phyloP scores from a whole-genome alignment of 2,113 vertebrate species.

The Lota lota region DNA sequence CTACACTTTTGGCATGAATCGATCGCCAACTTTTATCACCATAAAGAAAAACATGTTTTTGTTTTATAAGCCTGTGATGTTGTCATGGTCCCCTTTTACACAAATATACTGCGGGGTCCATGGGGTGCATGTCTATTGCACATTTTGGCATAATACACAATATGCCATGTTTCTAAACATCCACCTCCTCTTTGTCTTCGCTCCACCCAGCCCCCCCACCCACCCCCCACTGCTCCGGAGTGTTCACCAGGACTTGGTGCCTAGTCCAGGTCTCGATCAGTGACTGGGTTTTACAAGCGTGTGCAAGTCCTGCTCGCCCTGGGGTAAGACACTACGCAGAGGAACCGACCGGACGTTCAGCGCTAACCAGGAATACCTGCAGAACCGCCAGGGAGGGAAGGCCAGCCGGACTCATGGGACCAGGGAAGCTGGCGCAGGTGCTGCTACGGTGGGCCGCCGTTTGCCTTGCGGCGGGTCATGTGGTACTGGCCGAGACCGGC shows the following conservation, averaged over 20 bases:
- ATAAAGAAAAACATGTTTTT: no score
- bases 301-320: constrained; percentile 26
- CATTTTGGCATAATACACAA: neutral
- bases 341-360: constrained; percentile 26
- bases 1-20: no score
- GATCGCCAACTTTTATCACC: no score
- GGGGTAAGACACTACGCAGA: constrained; percentile 33
- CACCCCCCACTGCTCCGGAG: constrained; percentile 41
- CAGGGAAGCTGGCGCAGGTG: constrained; percentile 71
- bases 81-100: no score
- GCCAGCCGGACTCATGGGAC: constrained; percentile 71
- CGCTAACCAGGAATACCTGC: constrained; percentile 10
- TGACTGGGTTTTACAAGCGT: neutral
- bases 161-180: constrained; percentile 6
- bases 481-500: constrained; percentile 56
- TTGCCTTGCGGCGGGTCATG: constrained; percentile 51
- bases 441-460: constrained; percentile 81
- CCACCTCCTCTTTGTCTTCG: constrained; percentile 18
- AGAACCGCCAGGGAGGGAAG: constrained; percentile 37
- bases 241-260: constrained; percentile 50
- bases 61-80: no score
- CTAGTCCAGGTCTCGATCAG: constrained; percentile 46
- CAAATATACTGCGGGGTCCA: no score
- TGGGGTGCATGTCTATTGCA: no score
- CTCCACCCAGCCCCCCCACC: constrained; percentile 41